A percentile compares a stretch with the other conserved stretches of the same genome.
Evolutionary conservation across 2,797 vertebrate species (phyloP).

Genomic region (Sarcophilus harrisii): DNA sequence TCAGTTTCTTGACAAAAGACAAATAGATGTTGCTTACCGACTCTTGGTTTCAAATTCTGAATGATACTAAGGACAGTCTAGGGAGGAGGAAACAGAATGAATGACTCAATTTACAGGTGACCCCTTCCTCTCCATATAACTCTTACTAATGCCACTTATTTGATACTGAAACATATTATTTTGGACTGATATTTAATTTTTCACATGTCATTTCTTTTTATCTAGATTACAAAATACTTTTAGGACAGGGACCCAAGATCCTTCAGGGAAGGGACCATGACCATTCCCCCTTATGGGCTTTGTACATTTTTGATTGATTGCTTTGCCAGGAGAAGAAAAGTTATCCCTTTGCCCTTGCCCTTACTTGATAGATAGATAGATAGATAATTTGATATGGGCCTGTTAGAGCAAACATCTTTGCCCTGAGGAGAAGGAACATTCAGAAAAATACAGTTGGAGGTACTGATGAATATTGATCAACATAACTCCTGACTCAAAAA

Average conservation of each 20-base stretch:
- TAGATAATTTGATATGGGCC: background rate
- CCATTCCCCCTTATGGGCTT: background rate
- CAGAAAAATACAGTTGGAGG: background rate
- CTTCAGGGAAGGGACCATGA: background rate
- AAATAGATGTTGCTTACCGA: slow-evolving; percentile 7
- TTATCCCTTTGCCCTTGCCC: background rate
- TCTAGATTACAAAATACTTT: slow-evolving; percentile 32
- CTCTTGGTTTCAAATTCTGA: background rate
- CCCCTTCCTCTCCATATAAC: background rate
- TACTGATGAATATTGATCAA: background rate
- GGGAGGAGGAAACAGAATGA: background rate
- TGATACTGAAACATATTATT: background rate
- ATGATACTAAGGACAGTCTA: background rate
- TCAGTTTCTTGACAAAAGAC: slow-evolving; percentile 22
- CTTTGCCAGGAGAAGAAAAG: background rate
- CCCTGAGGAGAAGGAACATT: background rate
- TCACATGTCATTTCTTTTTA: background rate
- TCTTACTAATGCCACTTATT: background rate
- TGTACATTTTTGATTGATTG: background rate
- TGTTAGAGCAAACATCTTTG: background rate
- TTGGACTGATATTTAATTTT: background rate
- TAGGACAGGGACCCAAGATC: background rate
- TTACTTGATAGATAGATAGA: too few species aligned
- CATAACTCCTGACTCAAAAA: background rate
- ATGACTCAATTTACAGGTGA: background rate